A percentile compares a stretch with the other conserved stretches of the same genome.
These are phyloP conservation scores for Megastigmus dorsalis DNA, from an alignment of 2,888 invertebrate genomes.

Conservation along the genomic window DNA sequence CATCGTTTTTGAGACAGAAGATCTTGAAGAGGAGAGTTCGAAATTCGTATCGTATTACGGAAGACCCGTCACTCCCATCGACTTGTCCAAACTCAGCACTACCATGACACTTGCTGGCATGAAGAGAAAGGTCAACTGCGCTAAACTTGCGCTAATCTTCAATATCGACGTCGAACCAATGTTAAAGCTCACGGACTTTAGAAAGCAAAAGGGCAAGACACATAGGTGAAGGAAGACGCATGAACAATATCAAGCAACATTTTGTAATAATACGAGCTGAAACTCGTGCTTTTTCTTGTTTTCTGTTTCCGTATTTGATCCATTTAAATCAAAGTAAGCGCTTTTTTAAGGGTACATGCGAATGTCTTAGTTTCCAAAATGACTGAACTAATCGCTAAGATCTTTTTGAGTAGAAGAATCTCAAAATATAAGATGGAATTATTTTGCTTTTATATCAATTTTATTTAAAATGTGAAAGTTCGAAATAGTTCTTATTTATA, in stretches of 20 bases:
- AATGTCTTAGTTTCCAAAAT: not conserved
- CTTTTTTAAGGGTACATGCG: not conserved
- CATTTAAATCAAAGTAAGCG: too few species aligned
- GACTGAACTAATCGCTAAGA: too few species aligned
- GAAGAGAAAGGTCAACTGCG: slow-evolving; percentile 75
- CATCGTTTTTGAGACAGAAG: slow-evolving; percentile 54
- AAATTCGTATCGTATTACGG: slow-evolving; percentile 76
- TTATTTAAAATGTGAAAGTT: too few species aligned
- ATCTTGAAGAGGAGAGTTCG: slow-evolving; percentile 44
- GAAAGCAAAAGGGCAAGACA: slow-evolving; percentile 1
- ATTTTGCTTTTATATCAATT: too few species aligned
- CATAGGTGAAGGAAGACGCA: slow-evolving; percentile 20
- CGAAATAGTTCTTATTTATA: too few species aligned
- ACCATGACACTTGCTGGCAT: slow-evolving; percentile 77
- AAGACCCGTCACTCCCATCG: slow-evolving; percentile 70
- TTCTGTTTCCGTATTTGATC: not conserved
- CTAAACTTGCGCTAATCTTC: slow-evolving; percentile 76
- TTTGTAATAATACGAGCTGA: not conserved
- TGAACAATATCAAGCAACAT: not conserved
- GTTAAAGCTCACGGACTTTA: slow-evolving; percentile 58
- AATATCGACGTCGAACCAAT: slow-evolving; percentile 71
- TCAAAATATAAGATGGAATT: too few species aligned
- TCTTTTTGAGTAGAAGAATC: too few species aligned
- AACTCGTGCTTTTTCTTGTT: not conserved
- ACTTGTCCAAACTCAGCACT: slow-evolving; percentile 75